These are phyloP conservation scores for Aradophagus sp. DNA, from an alignment of 1,140 invertebrate genomes.

Conservation along the genomic window DNA sequence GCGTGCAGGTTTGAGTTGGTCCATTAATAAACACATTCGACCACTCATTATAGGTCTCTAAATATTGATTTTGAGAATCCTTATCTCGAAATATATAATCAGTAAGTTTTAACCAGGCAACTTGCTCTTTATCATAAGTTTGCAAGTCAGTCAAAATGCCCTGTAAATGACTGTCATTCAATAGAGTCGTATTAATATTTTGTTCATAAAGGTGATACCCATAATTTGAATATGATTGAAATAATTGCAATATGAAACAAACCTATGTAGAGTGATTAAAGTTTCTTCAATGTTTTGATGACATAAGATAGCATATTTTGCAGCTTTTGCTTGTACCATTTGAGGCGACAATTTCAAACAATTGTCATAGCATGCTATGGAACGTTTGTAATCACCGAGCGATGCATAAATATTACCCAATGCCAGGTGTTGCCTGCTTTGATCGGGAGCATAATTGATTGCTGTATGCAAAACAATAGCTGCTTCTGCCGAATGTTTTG, in stretches of 20 bases:
- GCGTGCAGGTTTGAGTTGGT: no score
- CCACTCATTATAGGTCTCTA: no score
- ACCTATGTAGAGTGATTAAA: slow-evolving; percentile 81
- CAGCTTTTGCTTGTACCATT: slow-evolving; percentile 74
- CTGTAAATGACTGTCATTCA: slow-evolving; percentile 77
- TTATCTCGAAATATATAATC: no score
- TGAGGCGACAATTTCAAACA: slow-evolving; percentile 80
- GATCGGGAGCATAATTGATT: slow-evolving; percentile 83
- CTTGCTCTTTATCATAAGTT: slow-evolving; percentile 81
- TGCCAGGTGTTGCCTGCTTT: slow-evolving; percentile 84
- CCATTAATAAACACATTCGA: no score
- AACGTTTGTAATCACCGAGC: slow-evolving; percentile 79
- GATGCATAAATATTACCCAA: slow-evolving; percentile 86
- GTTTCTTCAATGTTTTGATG: slow-evolving; percentile 81
- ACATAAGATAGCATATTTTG: slow-evolving; percentile 82
- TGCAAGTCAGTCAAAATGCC: slow-evolving; percentile 80
- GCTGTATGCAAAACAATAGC: slow-evolving; percentile 86
- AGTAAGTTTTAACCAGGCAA: no score
- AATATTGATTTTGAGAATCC: no score
- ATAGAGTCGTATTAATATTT: no score
- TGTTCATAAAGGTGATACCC: no score
- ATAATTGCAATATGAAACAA: slow-evolving; percentile 67
- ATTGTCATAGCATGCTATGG: slow-evolving; percentile 81
- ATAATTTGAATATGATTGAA: no score
- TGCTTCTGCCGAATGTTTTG: slow-evolving; percentile 84